Evolutionary conservation across 2,797 vertebrate genomes (phyloP), one percentile per base, ranked within the genome.

Genomic region (Craterocephalus amniculus): DNA sequence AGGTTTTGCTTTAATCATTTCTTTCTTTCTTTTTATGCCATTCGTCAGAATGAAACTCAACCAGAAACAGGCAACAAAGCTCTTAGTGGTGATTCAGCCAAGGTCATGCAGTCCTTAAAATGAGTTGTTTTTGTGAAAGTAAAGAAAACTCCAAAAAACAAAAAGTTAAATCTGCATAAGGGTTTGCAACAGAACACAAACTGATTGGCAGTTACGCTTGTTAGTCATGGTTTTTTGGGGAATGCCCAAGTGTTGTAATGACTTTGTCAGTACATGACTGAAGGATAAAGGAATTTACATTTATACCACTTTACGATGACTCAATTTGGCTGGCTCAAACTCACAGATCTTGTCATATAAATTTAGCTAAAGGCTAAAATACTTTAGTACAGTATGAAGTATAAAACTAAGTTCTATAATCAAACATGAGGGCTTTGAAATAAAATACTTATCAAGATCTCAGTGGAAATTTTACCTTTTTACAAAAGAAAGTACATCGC

Each of bases 121-220:
- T 24, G 0, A 4, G 4, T 13, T 43, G 18, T 57, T 59, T 63
- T 76, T 31, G 8, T 63, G 31, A 55, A 4, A 45, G 6, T 32
- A 62, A 71, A 56, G 40, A 36, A 51, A 24, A 51, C 22, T 16
- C 20, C 14, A 5, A 45, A 43, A 4, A 49, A 8, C 58, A 4
- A 55, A 10, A 70, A 27, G 1, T 62, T 62, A 32, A 59, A 65
- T 71, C 32, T 69, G 48, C 51, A 40, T 63, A 27, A 66, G 29
- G 69, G 62, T 73, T 26, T 35, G 13, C 76, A 65, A 68, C 22
- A 70, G 58, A 80, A 76, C 57, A 56, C 13, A 58, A 12, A 56
- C 18, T 38, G 63, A 70, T 54, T 68, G 48, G 32, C 38, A 51
- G 7, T 32, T 51, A 34, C 58, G 48, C 36, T 72, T 57, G 66